phyloP scores from a whole-genome alignment of 2,113 vertebrate species.

The Struthio camelus region DNA sequence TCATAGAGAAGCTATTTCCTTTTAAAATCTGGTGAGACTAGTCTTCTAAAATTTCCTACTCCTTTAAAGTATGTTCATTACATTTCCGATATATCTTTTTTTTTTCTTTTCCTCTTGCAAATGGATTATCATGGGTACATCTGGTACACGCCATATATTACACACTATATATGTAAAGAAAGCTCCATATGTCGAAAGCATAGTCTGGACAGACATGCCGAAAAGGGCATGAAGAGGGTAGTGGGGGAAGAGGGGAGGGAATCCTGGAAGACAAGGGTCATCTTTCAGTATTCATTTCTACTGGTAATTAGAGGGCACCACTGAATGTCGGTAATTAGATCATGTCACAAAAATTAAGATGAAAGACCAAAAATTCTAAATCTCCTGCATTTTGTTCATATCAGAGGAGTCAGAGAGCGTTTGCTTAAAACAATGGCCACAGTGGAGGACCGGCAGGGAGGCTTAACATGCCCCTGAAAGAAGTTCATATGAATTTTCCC shows the following conservation, averaged over 20 bases:
- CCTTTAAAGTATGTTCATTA: neutral
- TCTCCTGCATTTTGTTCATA: conserved; percentile 30
- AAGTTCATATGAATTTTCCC: neutral
- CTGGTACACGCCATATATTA: neutral
- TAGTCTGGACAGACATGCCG: neutral
- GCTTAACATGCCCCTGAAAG: neutral
- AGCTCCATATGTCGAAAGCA: neutral
- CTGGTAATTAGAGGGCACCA: conserved; percentile 68
- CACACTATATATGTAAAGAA: neutral
- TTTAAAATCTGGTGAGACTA: neutral
- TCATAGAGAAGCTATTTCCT: conserved; percentile 25
- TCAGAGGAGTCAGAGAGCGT: neutral
- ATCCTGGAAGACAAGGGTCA: conserved; percentile 58
- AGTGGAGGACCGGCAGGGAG: neutral
- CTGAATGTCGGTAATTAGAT: conserved; percentile 69
- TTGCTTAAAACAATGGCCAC: neutral
- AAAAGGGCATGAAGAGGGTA: conserved; percentile 46
- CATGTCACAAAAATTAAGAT: conserved; percentile 76
- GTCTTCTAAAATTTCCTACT: neutral
- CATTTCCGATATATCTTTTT: neutral
- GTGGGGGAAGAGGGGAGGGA: conserved; percentile 41
- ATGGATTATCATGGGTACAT: neutral
- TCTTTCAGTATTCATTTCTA: conserved; percentile 75
- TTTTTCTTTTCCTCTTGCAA: neutral
- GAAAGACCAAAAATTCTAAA: conserved; percentile 48